Evolutionary conservation across 35 echinoderm and acorn worm species (phyloP).

Genomic region (Apostichopus parvimensis): DNA sequence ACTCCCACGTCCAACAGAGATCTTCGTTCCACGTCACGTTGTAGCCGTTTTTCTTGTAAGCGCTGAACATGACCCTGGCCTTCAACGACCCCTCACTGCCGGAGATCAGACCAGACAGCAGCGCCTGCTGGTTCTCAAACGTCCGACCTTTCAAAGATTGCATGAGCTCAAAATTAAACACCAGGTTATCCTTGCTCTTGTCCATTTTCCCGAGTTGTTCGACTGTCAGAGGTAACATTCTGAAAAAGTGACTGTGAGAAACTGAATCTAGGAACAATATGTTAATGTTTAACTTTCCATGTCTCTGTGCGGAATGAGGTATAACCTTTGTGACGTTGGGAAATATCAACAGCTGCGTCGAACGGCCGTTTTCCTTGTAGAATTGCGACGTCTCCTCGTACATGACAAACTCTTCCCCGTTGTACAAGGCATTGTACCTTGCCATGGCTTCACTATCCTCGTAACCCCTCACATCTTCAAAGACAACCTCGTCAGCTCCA

Average conservation of each 20-base stretch:
- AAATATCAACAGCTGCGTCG: constrained; percentile 73
- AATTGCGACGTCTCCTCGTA: not conserved
- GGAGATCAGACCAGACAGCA: constrained; percentile 72
- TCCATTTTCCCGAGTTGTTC: constrained; percentile 57
- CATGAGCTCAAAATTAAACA: constrained; percentile 83
- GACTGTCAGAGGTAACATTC: constrained; percentile 70
- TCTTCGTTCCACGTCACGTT: constrained; percentile 78
- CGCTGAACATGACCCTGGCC: constrained; percentile 38
- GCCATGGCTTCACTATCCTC: constrained; percentile 5
- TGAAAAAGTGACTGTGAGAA: constrained; percentile 86
- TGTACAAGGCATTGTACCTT: not conserved
- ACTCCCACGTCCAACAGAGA: constrained; percentile 87
- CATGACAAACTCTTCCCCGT: constrained; percentile 43
- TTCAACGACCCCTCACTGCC: constrained; percentile 64
- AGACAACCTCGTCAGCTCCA: constrained; percentile 41
- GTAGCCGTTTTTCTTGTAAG: constrained; percentile 74
- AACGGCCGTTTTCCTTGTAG: not conserved
- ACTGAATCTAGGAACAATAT: constrained; percentile 84
- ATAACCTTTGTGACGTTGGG: constrained; percentile 51
- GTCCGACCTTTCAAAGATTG: constrained; percentile 89
- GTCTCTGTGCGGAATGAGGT: not conserved
- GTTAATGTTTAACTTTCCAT: constrained; percentile 72
- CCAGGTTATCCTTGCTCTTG: constrained; percentile 22
- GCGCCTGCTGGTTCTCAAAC: constrained; percentile 73
- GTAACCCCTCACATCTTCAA: constrained; percentile 34